Conservation (phyloP, 2,888 invertebrate species). For the Rhorus exstirpatorius region DNA sequence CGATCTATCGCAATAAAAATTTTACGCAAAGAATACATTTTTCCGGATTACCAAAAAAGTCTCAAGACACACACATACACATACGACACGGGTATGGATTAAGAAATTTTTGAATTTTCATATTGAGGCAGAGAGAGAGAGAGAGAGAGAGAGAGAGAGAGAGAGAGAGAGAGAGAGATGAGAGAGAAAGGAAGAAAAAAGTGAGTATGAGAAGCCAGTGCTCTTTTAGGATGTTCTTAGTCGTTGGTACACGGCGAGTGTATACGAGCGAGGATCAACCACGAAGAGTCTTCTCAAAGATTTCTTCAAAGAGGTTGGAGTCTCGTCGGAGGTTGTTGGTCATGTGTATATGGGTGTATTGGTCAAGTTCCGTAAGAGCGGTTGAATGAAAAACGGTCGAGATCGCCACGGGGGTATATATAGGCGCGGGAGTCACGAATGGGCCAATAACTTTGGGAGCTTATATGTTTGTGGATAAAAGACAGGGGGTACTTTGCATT, state of each 20-base stretch:
- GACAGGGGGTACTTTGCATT: conserved; percentile 80
- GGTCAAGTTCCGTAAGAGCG: conserved; percentile 30
- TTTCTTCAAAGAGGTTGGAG: conserved; percentile 11
- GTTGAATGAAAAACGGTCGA: conserved; percentile 78
- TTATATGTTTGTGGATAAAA: conserved; percentile 81
- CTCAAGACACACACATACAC: too few species aligned
- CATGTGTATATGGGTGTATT: not conserved
- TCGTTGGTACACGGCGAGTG: not conserved
- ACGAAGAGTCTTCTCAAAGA: conserved; percentile 25
- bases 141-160: conserved; percentile 1
- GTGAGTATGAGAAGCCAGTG: not conserved
- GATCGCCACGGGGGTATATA: conserved; percentile 76
- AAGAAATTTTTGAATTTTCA: too few species aligned
- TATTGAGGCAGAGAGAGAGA: not conserved
- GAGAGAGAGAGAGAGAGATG: too few species aligned
- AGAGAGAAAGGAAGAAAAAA: not conserved
- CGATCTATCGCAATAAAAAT: conserved; percentile 8
- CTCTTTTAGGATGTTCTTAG: conserved; percentile 12
- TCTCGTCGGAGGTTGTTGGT: conserved; percentile 19
- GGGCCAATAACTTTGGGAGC: conserved; percentile 82
- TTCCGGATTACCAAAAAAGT: too few species aligned
- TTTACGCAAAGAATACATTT: too few species aligned
- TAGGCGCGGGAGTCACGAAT: conserved; percentile 82
- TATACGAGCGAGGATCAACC: conserved; percentile 22
- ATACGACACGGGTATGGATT: too few species aligned